Evolutionary conservation across 1,140 invertebrate genomes (phyloP).

Genomic region (Microplitis demolitor): DNA sequence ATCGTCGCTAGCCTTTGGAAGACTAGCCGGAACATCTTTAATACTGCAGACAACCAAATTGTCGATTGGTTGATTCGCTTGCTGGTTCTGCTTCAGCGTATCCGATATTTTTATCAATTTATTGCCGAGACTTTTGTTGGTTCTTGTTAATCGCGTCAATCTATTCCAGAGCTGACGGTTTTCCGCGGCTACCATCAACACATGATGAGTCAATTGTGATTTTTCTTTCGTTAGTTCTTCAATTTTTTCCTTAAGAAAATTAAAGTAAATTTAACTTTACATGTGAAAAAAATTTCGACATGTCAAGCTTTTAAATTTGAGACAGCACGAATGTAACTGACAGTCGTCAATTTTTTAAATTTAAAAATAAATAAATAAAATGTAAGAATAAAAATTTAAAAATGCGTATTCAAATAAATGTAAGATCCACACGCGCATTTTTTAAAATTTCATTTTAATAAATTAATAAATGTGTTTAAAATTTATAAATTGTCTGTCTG

Average conservation of each 20-base stretch:
- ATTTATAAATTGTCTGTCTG: too few species aligned
- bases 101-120: conserved; percentile 63
- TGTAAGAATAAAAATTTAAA: too few species aligned
- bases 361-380: too few species aligned
- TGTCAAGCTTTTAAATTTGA: too few species aligned
- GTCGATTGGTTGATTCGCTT: conserved; percentile 37
- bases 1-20: neutral
- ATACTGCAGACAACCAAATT: conserved; percentile 43
- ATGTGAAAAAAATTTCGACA: too few species aligned
- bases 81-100: conserved; percentile 56
- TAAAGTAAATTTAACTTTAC: neutral
- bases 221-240: conserved; percentile 74
- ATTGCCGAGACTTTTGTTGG: conserved; percentile 62
- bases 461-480: too few species aligned
- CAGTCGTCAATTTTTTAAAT: too few species aligned
- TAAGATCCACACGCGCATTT: too few species aligned
- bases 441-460: too few species aligned
- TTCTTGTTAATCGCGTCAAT: conserved; percentile 68
- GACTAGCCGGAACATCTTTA: conserved; percentile 26
- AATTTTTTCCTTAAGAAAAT: conserved; percentile 63
- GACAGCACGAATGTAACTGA: too few species aligned
- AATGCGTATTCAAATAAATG: too few species aligned
- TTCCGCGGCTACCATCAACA: conserved; percentile 79
- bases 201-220: conserved; percentile 73
- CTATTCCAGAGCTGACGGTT: conserved; percentile 79